Evolutionary conservation across 2,888 invertebrate genomes (phyloP).

Genomic region (Rhopalosiphum nymphaeae): DNA sequence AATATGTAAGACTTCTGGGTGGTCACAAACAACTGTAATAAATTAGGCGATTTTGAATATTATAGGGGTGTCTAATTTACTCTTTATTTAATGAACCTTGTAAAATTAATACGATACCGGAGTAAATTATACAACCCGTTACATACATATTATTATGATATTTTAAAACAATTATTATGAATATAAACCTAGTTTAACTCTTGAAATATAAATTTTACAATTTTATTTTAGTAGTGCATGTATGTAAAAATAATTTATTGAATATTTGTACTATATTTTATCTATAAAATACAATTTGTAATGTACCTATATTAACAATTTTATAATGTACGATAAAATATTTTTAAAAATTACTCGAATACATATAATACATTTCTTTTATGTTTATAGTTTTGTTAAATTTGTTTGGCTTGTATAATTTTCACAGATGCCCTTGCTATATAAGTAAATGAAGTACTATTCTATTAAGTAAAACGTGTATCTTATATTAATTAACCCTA

Average conservation of each 20-base stretch:
- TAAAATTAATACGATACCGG: background rate
- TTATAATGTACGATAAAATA: background rate
- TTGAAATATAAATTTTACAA: background rate
- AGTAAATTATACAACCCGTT: background rate
- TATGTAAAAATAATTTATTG: background rate
- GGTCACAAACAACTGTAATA: background rate
- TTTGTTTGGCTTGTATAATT: background rate
- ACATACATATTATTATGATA: background rate
- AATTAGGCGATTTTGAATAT: background rate
- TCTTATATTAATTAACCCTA: constrained; percentile 1
- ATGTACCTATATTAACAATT: background rate
- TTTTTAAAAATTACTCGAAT: background rate
- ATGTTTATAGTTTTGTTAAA: background rate
- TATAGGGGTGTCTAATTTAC: constrained; percentile 18
- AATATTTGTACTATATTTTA: background rate
- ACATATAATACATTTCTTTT: background rate
- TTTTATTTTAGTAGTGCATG: background rate
- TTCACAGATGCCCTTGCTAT: background rate
- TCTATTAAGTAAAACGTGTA: background rate
- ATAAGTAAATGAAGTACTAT: background rate
- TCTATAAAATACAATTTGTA: background rate
- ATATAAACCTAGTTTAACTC: background rate
- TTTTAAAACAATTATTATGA: background rate
- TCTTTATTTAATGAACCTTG: background rate
- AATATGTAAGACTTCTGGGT: background rate